Percentiles rank a stretch among this genome's conserved stretches.
These are phyloP conservation scores for Eptesicus fuscus DNA, from an alignment of 2,113 vertebrate species.

Conservation along the genomic window DNA sequence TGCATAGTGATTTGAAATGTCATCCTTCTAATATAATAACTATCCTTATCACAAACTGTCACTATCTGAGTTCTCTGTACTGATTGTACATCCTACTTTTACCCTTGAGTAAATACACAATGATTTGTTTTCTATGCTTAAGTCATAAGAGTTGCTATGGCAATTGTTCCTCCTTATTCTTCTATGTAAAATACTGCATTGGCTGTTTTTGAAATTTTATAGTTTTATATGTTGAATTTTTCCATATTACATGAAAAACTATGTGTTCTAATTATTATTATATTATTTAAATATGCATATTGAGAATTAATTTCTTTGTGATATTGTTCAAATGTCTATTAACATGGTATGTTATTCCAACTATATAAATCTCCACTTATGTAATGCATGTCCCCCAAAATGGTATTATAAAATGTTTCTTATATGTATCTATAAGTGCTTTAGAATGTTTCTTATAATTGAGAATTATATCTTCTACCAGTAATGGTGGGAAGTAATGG, in stretches of 20 bases:
- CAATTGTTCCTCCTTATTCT: not conserved
- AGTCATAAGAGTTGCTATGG: not conserved
- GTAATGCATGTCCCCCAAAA: not conserved
- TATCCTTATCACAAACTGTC: not conserved
- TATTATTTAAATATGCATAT: not conserved
- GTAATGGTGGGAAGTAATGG: not conserved
- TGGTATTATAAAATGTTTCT: not conserved
- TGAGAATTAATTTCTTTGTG: not conserved
- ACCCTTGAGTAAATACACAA: not conserved
- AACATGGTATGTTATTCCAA: not conserved
- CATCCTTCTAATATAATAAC: not conserved
- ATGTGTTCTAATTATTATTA: not conserved
- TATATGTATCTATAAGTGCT: not conserved
- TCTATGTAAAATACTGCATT: not conserved
- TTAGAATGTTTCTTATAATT: not conserved
- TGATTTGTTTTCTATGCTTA: not conserved
- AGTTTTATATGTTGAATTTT: not conserved
- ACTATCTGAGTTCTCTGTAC: not conserved
- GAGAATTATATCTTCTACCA: not conserved
- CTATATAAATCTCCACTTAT: not conserved
- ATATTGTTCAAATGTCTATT: not conserved
- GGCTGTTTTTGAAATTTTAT: not conserved
- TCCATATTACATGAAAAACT: not conserved
- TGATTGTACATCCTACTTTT: not conserved
- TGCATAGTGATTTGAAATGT: not conserved